Evolutionary conservation across 1,140 invertebrate genomes (phyloP), one percentile per base, ranked within the genome.

Genomic region (Antheraea pernyi): DNA sequence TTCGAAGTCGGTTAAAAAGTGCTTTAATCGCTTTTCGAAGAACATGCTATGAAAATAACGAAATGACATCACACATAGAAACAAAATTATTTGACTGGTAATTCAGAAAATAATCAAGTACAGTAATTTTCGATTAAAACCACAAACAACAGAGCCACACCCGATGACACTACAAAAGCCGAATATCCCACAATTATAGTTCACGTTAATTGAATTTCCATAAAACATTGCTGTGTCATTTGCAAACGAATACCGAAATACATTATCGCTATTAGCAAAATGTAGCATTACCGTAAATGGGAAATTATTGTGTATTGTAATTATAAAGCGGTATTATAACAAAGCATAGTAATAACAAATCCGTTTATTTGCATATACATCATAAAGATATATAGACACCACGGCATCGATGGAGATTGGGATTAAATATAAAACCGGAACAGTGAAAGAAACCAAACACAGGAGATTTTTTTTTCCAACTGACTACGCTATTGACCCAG

Each of bases 181-280:
- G 30, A 36, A 64, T 37, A 64, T 13, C 16, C 22, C n/a, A 11
- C 7, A 64, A 64, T 64, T 64, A 30, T 30, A 39, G 37, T 64
- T 37, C 16, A 37, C 62, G 62, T 5, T 64, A 64, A 64, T 64
- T 39, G 62, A 64, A 64, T 64, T 39, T 42, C 36, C n/a, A 42
- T 16, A 64, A 9, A 16, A 64, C 30, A 39, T 16, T 37, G 62
- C 36, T 11, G n/a, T 64, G 62, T 64, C 37, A 37, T 18, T 10
- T 37, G 18, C 37, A 37, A 53, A 13, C 11, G 11, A 53, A 16
- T 53, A 10, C 13, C 11, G 46, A 53, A 53, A 53, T 53, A 53
- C 11, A 53, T n/a, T 13, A 6, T 53, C 46, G 46, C 13, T 16
- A 16, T 16, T 53, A 53, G 13, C 46, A 53, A 53, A 13, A 30